A percentile compares a stretch with the other conserved stretches of the same genome.
Conservation (phyloP, 2,888 invertebrate species). For the Alsophila aescularia region DNA sequence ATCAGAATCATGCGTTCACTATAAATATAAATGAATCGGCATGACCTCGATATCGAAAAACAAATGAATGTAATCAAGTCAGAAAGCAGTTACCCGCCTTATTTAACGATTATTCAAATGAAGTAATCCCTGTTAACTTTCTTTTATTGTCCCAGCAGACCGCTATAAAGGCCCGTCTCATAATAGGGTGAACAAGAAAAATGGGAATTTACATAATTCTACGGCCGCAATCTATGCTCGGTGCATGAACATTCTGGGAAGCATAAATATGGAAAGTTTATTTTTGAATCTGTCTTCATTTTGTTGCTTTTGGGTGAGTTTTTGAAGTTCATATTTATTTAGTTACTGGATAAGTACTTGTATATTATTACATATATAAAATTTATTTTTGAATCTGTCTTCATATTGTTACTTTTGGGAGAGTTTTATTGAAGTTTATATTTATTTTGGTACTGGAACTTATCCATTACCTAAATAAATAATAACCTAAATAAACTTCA, state of each 20-base stretch:
- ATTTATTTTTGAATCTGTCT: not conserved
- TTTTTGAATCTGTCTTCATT: conserved; percentile 1
- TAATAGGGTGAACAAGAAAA: conserved; percentile 30
- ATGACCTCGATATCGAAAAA: conserved; percentile 14
- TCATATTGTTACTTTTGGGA: not conserved
- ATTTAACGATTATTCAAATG: conserved; percentile 35
- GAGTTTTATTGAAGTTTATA: no score
- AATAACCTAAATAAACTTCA: no score
- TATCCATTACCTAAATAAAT: no score
- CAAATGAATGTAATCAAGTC: conserved; percentile 23
- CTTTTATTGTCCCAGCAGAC: conserved; percentile 36
- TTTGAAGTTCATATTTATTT: no score
- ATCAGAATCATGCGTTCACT: not conserved
- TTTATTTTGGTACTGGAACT: no score
- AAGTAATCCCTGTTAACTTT: conserved; percentile 36
- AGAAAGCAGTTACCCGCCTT: conserved; percentile 11
- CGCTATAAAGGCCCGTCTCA: conserved; percentile 24
- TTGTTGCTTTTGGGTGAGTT: not conserved
- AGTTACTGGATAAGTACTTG: no score
- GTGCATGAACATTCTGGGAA: conserved; percentile 27
- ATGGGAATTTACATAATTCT: conserved; percentile 34
- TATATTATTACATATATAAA: conserved; percentile 19
- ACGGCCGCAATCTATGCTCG: conserved; percentile 25
- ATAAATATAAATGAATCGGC: conserved; percentile 3
- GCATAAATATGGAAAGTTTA: conserved; percentile 15